Evolutionary conservation across 2,113 vertebrate species (phyloP).

Genomic region (Smithornis capensis): DNA sequence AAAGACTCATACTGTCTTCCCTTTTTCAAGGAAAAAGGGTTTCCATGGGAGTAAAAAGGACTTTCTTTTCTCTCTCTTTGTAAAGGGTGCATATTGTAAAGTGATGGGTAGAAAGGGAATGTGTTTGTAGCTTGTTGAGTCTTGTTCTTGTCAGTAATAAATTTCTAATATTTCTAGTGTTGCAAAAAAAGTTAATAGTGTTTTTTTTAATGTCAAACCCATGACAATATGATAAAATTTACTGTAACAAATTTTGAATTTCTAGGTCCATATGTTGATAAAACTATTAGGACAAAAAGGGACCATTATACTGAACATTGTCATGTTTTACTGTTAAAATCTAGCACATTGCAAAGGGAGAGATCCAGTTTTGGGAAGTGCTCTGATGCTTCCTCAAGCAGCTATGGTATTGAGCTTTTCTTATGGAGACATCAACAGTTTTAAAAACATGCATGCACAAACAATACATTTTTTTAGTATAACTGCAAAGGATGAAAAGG

Average conservation of each 20-base stretch:
- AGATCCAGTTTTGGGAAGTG: neutral
- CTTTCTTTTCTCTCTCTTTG: too few relatives aligned
- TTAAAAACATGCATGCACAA: neutral
- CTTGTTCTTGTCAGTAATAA: too few relatives aligned
- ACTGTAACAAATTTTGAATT: rapidly evolving
- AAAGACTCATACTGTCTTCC: too few relatives aligned
- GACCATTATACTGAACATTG: neutral
- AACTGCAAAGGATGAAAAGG: neutral
- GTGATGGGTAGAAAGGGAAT: too few relatives aligned
- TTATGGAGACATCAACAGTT: neutral
- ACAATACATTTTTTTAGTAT: neutral
- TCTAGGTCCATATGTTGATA: neutral
- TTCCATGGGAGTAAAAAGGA: too few relatives aligned
- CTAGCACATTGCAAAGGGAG: rapidly evolving
- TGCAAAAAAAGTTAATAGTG: too few relatives aligned
- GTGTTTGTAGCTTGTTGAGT: too few relatives aligned
- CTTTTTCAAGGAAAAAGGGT: too few relatives aligned
- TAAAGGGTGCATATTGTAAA: too few relatives aligned
- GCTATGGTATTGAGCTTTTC: neutral
- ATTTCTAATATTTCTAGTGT: too few relatives aligned
- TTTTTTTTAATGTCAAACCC: too few relatives aligned
- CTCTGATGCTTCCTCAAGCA: neutral
- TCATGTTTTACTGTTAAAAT: neutral
- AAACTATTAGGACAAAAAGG: neutral
- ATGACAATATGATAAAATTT: rapidly evolving